Evolutionary conservation across 2,888 invertebrate genomes (phyloP), one percentile per base, ranked within the genome.

Genomic region (Brachyptera putata): DNA sequence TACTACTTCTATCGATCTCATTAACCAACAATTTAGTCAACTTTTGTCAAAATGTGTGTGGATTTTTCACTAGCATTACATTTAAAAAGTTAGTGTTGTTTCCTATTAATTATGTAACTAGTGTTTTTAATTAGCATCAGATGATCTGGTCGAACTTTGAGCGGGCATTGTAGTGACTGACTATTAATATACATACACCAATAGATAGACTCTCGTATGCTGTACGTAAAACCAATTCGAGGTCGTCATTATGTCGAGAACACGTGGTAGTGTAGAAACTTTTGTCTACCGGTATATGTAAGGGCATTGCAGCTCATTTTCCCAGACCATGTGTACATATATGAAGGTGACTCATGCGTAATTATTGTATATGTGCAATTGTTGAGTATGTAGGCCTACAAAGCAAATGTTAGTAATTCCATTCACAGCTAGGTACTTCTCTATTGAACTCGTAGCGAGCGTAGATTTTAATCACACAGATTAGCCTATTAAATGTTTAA

Each of bases 1-100:
- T 53, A 61, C n/a, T n/a, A n/a, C 60, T 60, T 63, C 56, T 50
- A 61, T 58, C 61, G 63, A 63, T 63, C 63, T 63, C 63, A 63
- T 63, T 36, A 61, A 57, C 41, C 55, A 59, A 57, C 59, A 61
- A 61, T 43, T 58, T 63, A 63, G 63, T 63, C 63, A 63, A 34
- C 36, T 53, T 58, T 56, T 58, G 63, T 61, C 53, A 58, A 61
- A 58, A 49, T 61, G 56, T 56, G 50, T 43, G 50, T 53, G 53
- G 34, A 22, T 4, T 56, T 57, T 58, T 46, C 56, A 41, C 53
- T 59, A 24, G 43, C 41, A 16, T 50, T 61, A 56, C n/a, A 58
- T 58, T 57, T 43, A 60, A 39, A 24, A 46, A 46, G 46, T 46
- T 13, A 18, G 60, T 57, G 21, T 56, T 62, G 60, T 63, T 61